Base-by-base conservation (phyloP, 2,797 vertebrate genomes). In the Furcifer pardalis region DNA sequence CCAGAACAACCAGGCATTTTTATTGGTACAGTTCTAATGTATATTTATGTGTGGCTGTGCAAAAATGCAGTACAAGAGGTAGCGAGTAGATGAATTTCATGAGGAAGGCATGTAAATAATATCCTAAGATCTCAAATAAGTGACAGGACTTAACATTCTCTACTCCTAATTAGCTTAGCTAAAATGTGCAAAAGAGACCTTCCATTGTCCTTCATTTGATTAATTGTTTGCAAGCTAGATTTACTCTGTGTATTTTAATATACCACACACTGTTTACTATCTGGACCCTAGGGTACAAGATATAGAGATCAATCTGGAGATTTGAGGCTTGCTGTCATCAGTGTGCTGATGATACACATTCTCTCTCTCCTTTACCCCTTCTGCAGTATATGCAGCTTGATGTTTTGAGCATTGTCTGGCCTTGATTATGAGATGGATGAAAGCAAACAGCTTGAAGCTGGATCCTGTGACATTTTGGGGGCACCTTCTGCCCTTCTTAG, bases 81-180 rank as follows among this genome's bases (percentile, higher is more conserved):
- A 66, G 46, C 5, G 27, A 30, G 37, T 30, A 62, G 30, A 62
- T 17, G 7, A 21, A 63, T 49, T 71, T 72, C 60, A 60, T 4
- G 12, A 74, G 90, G 49, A 59, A 83, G 76, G 73, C 81, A 88
- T 86, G 74, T 60, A 88, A 60, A 65, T 12, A 74, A 62, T 30
- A 46, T 60, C 40, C 27, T 75, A n/a, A n/a, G n/a, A n/a, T 27
- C 35, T 72, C 37, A 46, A 19, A 68, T n/a, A 66, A 68, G 59
- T 73, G 1, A 66, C 44, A 42, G 19, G 32, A 30, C n/a, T 52
- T 80, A 66, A 42, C 7, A 10, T 74, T 65, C 66, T 46, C 52
- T 59, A 30, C 27, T 9, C n/a, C 25, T 77, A 44, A 19, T 17
- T 40, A 40, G 42, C 27, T 69, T 7, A 42, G 30, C n/a, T 15